Base-by-base conservation (phyloP, 2,797 vertebrate genomes). In the Sparidentex hasta region DNA sequence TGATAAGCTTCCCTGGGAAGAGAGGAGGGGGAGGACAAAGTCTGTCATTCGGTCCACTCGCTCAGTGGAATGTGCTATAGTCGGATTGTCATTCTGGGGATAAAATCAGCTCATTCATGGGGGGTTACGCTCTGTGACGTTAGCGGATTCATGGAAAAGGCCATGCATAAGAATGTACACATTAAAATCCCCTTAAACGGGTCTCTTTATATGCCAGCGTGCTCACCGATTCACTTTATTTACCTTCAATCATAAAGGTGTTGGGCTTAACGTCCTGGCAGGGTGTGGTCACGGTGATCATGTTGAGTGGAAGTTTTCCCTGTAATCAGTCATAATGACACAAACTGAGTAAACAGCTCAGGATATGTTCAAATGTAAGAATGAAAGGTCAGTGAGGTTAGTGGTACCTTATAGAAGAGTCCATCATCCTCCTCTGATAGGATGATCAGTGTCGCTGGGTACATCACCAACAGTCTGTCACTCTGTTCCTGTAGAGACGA, bases 241-340 rank as follows among this genome's bases (percentile, higher is more conserved):
- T 92, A 99, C 98, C 98, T 97, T 98, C 97, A 3, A 99, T 98
- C 83, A 97, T 93, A 81, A 99, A 99, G 1, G 97, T 97, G 88
- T 96, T 96, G 50, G 94, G 96, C 89, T 95, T 96, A 75, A 98
- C 95, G 21, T 97, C 96, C 0, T 97, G 96, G 88, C 97, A 97
- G 71, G 98, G 97, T 56, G 97, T 96, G 52, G 96, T 96, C 90
- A 99, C 94, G 12, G 93, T 96, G 58, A 99, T 90, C 88, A 97
- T 96, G 48, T 97, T 98, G 78, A 99, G 96, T 0, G 97, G 96
- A 87, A 99, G 97, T 93, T 99, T 98, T 0, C 98, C 98, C 98
- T 99, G 95, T 4, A 64, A 88, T 90, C 8, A 38, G 38, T 38
- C 56, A 87, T 38, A 89, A 58, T 71, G 11, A 64, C 25, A 71